Percentiles rank a stretch among this genome's conserved stretches.
Evolutionary conservation across 1,140 invertebrate species (phyloP).

Genomic region (Zelostemma sp.): DNA sequence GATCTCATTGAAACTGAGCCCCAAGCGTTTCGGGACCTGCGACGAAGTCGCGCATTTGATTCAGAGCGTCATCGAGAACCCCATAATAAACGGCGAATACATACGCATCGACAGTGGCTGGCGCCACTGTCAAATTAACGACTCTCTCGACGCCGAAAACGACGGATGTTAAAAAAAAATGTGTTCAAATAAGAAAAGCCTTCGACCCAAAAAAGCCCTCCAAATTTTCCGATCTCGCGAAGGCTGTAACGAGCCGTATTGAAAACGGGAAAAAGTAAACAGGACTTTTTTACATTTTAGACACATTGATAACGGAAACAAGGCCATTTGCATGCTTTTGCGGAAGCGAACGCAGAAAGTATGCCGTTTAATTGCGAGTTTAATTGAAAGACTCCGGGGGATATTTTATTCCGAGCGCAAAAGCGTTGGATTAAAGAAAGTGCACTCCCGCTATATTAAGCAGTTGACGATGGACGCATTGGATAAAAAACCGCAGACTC

Average conservation of each 20-base stretch:
- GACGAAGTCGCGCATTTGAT: slow-evolving; percentile 34
- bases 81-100: slow-evolving; percentile 42
- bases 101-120: slow-evolving; percentile 41
- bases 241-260: too few species aligned
- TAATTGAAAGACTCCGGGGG: too few species aligned
- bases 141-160: slow-evolving; percentile 3
- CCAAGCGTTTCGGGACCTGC: slow-evolving; percentile 20
- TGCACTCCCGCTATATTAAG: slow-evolving; percentile 52
- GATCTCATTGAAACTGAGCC: slow-evolving; percentile 16
- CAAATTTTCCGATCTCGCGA: too few species aligned
- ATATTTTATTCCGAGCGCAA: too few species aligned
- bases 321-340: too few species aligned
- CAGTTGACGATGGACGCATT: slow-evolving; percentile 45
- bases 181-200: background rate
- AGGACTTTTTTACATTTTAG: slow-evolving; percentile 19
- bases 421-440: too few species aligned
- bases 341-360: too few species aligned
- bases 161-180: slow-evolving; percentile 3
- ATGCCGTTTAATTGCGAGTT: too few species aligned
- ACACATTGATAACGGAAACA: slow-evolving; percentile 46
- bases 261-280: slow-evolving; percentile 9
- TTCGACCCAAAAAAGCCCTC: too few species aligned
- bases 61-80: slow-evolving; percentile 41
- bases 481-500: slow-evolving; percentile 16
- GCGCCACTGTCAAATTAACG: slow-evolving; percentile 25